phyloP scores from a whole-genome alignment of 2,113 vertebrate species.

The Dendropsophus ebraccatus region DNA sequence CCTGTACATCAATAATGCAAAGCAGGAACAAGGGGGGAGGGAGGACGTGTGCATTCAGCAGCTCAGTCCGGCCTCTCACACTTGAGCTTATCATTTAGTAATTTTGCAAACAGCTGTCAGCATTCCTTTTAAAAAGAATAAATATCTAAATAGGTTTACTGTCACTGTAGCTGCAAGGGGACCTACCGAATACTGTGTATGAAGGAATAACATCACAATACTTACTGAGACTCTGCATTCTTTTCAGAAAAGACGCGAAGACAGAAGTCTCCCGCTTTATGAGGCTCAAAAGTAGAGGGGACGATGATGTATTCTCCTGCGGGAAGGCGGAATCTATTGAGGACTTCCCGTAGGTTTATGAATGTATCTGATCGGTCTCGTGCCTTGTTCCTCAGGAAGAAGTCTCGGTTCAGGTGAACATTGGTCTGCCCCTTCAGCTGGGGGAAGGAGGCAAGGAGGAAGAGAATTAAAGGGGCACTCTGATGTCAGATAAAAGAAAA shows the following conservation, averaged over 20 bases:
- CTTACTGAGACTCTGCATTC: constrained; percentile 80
- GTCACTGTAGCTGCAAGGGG: too few relatives aligned
- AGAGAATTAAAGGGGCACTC: too few relatives aligned
- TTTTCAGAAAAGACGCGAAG: constrained; percentile 92
- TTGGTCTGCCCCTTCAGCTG: constrained; percentile 75
- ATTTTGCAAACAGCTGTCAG: too few relatives aligned
- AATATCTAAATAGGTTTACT: too few relatives aligned
- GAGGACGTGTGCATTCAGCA: too few relatives aligned
- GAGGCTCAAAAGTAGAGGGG: constrained; percentile 90
- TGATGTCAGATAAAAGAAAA: too few relatives aligned
- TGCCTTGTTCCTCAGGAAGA: constrained; percentile 87
- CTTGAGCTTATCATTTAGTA: too few relatives aligned
- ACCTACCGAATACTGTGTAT: background rate
- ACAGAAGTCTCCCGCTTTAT: constrained; percentile 90
- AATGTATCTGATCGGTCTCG: constrained; percentile 88
- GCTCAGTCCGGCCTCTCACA: too few relatives aligned
- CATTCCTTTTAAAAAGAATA: too few relatives aligned
- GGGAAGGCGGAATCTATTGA: constrained; percentile 85
- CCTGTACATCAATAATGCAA: too few relatives aligned
- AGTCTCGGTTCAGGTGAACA: constrained; percentile 91
- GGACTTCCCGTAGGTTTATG: constrained; percentile 91
- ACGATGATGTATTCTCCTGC: constrained; percentile 88
- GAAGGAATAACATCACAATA: background rate
- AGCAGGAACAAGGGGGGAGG: too few relatives aligned
- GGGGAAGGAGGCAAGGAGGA: background rate